phyloP scores from a whole-genome alignment of 2,888 invertebrate species.

The Galeopsomyia nigrocyanea region DNA sequence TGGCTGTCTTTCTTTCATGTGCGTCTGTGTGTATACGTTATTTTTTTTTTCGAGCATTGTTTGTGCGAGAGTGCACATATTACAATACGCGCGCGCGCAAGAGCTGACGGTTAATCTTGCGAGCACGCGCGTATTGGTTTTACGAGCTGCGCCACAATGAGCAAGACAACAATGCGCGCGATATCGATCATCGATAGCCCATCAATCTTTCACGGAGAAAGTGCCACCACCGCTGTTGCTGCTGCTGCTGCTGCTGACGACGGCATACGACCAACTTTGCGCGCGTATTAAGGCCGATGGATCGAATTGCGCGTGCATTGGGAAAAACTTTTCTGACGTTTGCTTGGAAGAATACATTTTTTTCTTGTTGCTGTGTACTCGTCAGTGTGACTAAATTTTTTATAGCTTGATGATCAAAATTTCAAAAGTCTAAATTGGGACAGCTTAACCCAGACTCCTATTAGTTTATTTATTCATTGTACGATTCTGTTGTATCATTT shows the following conservation, averaged over 20 bases:
- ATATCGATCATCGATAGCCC: conserved; percentile 40
- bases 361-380: no score
- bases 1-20: neutral
- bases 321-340: no score
- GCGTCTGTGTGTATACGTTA: no score
- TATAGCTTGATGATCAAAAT: no score
- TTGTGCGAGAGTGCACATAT: neutral
- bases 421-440: no score
- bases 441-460: no score
- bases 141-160: conserved; percentile 34
- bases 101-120: conserved; percentile 33
- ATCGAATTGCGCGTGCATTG: no score
- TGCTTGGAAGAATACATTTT: no score
- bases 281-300: neutral
- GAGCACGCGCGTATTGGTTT: conserved; percentile 33
- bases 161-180: conserved; percentile 38
- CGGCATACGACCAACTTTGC: neutral
- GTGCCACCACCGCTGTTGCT: conserved; percentile 16
- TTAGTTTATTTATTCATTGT: no score
- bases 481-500: no score
- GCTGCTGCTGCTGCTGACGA: neutral
- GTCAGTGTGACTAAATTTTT: no score
- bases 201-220: conserved; percentile 43
- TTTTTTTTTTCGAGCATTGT: conserved; percentile 2
- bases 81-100: conserved; percentile 10